Conservation (phyloP, 2,888 invertebrate species). For the Nesidiocoris tenuis region DNA sequence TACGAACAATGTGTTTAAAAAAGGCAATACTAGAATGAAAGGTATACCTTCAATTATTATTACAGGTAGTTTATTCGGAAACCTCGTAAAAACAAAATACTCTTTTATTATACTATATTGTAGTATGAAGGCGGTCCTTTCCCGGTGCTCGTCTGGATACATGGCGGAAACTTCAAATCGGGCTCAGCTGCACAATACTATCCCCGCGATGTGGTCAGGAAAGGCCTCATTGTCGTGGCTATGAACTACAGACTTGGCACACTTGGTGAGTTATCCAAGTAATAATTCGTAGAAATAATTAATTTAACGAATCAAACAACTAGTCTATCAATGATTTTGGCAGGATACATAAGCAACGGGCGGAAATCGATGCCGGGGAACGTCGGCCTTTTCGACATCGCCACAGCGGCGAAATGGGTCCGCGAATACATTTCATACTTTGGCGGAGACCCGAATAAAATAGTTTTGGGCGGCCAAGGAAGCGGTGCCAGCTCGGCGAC, state of each 20-base stretch:
- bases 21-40: too few species aligned
- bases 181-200: constrained; percentile 75
- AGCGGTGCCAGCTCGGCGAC: constrained; percentile 75
- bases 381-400: constrained; percentile 72
- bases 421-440: constrained; percentile 72
- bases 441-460: constrained; percentile 70
- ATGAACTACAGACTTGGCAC: constrained; percentile 76
- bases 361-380: constrained; percentile 71
- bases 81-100: too few species aligned
- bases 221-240: constrained; percentile 70
- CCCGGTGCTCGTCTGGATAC: constrained; percentile 76
- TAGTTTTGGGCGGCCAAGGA: constrained; percentile 76
- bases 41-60: too few species aligned
- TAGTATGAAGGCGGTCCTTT: not conserved
- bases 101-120: too few species aligned
- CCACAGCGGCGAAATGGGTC: constrained; percentile 70
- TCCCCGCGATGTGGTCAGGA: constrained; percentile 64
- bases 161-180: constrained; percentile 73
- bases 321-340: too few species aligned
- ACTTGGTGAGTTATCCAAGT: constrained; percentile 57
- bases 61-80: too few species aligned
- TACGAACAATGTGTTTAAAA: too few species aligned
- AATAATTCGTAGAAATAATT: not conserved
- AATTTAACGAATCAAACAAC: not conserved
- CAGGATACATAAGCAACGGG: constrained; percentile 72